Evolutionary conservation across 2,113 vertebrate genomes (phyloP).

Genomic region (Clarias macrocephalus): DNA sequence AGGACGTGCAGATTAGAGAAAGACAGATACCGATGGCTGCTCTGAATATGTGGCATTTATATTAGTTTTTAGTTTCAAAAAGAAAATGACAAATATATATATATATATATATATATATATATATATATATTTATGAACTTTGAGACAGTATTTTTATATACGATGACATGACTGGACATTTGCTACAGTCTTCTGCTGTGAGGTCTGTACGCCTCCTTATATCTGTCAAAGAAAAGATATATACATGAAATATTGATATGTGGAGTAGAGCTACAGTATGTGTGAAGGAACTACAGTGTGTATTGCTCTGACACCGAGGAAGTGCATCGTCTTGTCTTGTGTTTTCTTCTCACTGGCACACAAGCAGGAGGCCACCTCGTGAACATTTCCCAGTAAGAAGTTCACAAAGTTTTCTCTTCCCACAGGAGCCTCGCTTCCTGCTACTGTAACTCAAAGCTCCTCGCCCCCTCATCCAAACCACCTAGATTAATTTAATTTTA

Average conservation of each 20-base stretch:
- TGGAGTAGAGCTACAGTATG: neutral
- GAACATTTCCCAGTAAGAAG: neutral
- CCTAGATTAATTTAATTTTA: neutral
- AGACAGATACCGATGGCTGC: neutral
- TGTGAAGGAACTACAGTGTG: neutral
- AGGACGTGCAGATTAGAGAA: neutral
- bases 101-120: too few species aligned
- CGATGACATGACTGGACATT: too few species aligned
- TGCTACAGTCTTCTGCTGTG: too few species aligned
- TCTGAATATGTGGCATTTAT: neutral
- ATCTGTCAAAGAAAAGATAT: neutral
- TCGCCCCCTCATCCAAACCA: neutral
- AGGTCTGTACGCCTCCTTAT: neutral
- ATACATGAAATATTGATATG: slow-evolving; percentile 4
- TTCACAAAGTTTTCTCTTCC: neutral
- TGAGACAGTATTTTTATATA: too few species aligned
- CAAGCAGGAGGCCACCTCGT: neutral
- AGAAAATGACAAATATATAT: neutral
- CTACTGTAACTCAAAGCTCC: neutral
- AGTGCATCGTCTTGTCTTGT: neutral
- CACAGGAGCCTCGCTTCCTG: neutral
- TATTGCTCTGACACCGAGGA: neutral
- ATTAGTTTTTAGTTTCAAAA: neutral
- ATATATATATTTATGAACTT: too few species aligned
- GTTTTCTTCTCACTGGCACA: slow-evolving; percentile 9